Conservation (phyloP, 2,888 invertebrate genomes). For the Parthenolecanium corni region DNA sequence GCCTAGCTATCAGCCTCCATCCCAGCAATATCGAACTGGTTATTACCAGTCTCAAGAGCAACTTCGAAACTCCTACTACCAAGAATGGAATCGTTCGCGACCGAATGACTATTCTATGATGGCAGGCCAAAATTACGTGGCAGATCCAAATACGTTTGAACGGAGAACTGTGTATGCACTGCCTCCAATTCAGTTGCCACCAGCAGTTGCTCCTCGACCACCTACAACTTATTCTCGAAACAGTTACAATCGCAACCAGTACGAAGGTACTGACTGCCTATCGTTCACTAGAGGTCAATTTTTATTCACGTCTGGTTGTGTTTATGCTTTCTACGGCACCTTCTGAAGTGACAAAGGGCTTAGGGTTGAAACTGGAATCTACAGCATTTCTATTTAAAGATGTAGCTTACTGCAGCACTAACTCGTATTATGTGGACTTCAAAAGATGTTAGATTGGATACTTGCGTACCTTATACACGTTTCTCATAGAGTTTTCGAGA, state of each 20-base stretch:
- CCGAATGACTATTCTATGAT: neutral
- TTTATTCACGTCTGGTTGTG: too few species aligned
- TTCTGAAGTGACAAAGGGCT: too few species aligned
- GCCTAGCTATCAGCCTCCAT: neutral
- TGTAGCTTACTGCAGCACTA: too few species aligned
- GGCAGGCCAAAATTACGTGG: neutral
- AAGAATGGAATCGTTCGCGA: constrained; percentile 2
- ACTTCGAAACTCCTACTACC: neutral
- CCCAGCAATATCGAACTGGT: neutral
- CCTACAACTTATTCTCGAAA: neutral
- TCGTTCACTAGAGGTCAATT: neutral
- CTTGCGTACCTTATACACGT: too few species aligned
- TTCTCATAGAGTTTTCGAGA: too few species aligned
- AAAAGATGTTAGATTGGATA: too few species aligned
- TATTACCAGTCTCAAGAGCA: constrained; percentile 8
- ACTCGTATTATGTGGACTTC: too few species aligned
- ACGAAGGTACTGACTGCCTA: constrained; percentile 1
- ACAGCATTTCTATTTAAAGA: too few species aligned
- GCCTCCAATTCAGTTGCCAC: constrained; percentile 30
- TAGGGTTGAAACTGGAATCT: too few species aligned
- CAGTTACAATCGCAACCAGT: neutral
- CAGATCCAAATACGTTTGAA: neutral
- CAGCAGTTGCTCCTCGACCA: neutral
- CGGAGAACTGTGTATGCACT: constrained; percentile 28
- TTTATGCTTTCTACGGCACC: too few species aligned